These are phyloP conservation scores for Pterostichus niger DNA, from an alignment of 2,888 invertebrate species.

Conservation along the genomic window DNA sequence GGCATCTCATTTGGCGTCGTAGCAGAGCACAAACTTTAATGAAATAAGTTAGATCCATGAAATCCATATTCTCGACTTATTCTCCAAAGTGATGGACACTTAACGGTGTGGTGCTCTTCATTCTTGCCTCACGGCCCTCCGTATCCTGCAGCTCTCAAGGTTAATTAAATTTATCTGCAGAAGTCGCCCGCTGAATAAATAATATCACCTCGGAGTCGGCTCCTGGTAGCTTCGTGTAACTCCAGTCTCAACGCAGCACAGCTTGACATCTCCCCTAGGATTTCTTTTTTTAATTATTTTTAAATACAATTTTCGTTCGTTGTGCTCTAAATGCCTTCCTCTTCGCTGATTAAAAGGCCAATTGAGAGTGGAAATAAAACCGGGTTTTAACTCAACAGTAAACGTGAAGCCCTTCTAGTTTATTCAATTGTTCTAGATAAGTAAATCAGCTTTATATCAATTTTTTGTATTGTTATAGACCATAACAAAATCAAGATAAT, in stretches of 20 bases:
- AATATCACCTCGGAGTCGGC: conserved; percentile 1
- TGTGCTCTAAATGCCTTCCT: conserved; percentile 29
- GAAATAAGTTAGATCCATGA: conserved; percentile 40
- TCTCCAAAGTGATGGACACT: conserved; percentile 16
- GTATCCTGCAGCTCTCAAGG: conserved; percentile 7
- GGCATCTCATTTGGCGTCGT: neutral
- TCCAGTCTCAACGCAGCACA: neutral
- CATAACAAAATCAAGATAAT: no score
- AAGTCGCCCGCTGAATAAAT: conserved; percentile 43
- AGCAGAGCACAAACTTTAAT: conserved; percentile 16
- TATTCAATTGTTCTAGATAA: conserved; percentile 4
- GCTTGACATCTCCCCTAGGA: conserved; percentile 33
- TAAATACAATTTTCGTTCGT: conserved; percentile 46
- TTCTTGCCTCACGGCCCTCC: neutral
- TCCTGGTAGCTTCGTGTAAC: neutral
- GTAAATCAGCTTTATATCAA: neutral
- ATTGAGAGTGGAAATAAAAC: conserved; percentile 34
- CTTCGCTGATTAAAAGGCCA: conserved; percentile 40
- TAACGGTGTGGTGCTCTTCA: conserved; percentile 21
- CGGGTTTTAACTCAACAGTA: conserved; percentile 15
- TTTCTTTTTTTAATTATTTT: conserved; percentile 49
- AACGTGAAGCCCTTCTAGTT: neutral
- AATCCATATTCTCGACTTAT: conserved; percentile 1
- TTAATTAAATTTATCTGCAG: conserved; percentile 48
- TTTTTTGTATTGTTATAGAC: no score